A percentile compares a stretch with the other conserved stretches of the same genome.
These are phyloP conservation scores for Cephus nigrinus DNA, from an alignment of 2,888 invertebrate species.

Conservation along the genomic window DNA sequence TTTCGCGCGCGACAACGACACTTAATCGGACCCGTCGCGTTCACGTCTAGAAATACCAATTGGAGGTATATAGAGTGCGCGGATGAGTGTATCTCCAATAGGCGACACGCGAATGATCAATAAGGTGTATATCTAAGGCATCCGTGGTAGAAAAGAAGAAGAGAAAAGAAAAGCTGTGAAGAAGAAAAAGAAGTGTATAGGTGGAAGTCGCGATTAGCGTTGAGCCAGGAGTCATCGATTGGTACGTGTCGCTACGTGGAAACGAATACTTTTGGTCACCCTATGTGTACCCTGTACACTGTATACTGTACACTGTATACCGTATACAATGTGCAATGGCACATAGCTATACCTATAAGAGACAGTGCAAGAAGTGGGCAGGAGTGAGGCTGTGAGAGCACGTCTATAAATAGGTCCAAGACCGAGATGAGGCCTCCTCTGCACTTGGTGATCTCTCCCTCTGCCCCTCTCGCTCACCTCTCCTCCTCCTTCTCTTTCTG, in stretches of 20 bases:
- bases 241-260: conserved; percentile 24
- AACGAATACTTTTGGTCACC: conserved; percentile 34
- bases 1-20: neutral
- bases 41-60: neutral
- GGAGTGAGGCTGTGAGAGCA: conserved; percentile 64
- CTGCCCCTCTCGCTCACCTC: conserved; percentile 14
- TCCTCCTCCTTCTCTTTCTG: conserved; percentile 20
- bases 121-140: neutral
- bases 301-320: neutral
- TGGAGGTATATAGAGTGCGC: neutral
- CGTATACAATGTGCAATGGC: conserved; percentile 33
- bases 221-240: conserved; percentile 1
- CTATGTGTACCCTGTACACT: conserved; percentile 5
- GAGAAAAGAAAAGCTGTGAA: neutral
- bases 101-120: neutral
- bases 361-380: conserved; percentile 59
- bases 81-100: neutral
- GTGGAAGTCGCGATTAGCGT: conserved; percentile 5
- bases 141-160: neutral
- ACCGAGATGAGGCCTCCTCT: conserved; percentile 61
- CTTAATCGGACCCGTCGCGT: neutral
- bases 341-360: conserved; percentile 36
- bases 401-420: conserved; percentile 63
- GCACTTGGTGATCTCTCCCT: conserved; percentile 49
- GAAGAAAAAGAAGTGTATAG: neutral